Evolutionary conservation across 2,113 vertebrate genomes (phyloP).

Genomic region (Pyrgilauda ruficollis): DNA sequence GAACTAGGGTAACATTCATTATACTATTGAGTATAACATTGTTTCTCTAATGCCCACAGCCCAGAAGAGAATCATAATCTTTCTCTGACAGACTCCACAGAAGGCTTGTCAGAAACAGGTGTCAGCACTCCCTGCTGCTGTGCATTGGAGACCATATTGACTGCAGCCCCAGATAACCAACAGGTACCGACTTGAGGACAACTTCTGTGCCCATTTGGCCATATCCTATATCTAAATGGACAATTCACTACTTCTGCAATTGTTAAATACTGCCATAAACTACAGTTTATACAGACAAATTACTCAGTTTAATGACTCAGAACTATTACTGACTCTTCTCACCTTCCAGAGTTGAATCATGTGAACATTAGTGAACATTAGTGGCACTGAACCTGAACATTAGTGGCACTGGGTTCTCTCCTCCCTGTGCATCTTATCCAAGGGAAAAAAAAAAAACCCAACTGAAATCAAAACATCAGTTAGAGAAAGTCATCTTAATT

Average conservation of each 20-base stretch:
- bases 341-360: not conserved
- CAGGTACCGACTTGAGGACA: not conserved
- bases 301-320: slow-evolving; percentile 7
- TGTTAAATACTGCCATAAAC: not conserved
- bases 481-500: not conserved
- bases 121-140: not conserved
- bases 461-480: not conserved
- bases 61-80: not conserved
- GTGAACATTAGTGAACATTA: not conserved
- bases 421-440: not conserved
- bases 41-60: not conserved
- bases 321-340: not conserved
- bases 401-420: not conserved
- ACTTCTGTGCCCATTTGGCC: not conserved
- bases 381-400: not conserved
- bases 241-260: not conserved
- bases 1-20: not conserved
- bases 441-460: not conserved
- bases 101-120: not conserved
- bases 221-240: not conserved
- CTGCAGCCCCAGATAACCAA: not conserved
- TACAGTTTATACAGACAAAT: not conserved
- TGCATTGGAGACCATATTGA: not conserved
- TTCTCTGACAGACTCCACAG: not conserved
- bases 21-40: not conserved